Base-by-base conservation (phyloP, 2,113 vertebrate genomes). In the Muscicapa adusta region DNA sequence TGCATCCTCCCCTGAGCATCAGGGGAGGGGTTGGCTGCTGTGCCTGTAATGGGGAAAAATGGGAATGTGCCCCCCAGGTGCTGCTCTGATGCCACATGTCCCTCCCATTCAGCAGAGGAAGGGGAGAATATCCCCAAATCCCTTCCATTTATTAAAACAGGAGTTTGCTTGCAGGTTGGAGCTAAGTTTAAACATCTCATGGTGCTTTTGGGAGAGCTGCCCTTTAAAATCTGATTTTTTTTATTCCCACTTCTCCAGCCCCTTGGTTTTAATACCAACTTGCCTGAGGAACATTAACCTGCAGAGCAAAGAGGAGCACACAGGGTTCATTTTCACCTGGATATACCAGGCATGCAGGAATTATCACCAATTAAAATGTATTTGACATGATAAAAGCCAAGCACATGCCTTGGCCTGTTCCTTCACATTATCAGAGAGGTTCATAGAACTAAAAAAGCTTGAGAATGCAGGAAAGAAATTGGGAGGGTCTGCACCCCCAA, bases 21-120 rank as follows among this genome's bases (percentile, higher is more conserved):
- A 14, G 8, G 10, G 15, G 3, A 5, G 5, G 24, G 26, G 26
- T 1, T 47, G 47, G 77, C 31, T 67, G 81, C 28, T 5, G 7
- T 28, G 36, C 25, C 62, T n/a, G 22, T 6, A 2, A 0, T 47
- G 28, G 3, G 8, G 5, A 17, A 4, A 18, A 58, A 23, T 18
- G 53, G 75, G 72, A 68, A 72, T 12, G 10, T 85, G 40, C 8
- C 40, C 11, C 31, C 8, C 5, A 4, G 18, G 25, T n/a, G 65
- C n/a, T 67, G 26, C 1, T 2, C 50, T 63, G 18, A 5, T 50
- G 34, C 62, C 43, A 34, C 6, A 0, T 5, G 5, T 56, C 45
- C 42, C 36, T 38, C 50, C 28, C 1, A 0, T 12, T 36, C 38
- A 14, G 36, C 25, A 5, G 17, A 40, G 67, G 38, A 71, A 40